Evolutionary conservation across 2,113 vertebrate genomes (phyloP).

Genomic region (Turnix velox): DNA sequence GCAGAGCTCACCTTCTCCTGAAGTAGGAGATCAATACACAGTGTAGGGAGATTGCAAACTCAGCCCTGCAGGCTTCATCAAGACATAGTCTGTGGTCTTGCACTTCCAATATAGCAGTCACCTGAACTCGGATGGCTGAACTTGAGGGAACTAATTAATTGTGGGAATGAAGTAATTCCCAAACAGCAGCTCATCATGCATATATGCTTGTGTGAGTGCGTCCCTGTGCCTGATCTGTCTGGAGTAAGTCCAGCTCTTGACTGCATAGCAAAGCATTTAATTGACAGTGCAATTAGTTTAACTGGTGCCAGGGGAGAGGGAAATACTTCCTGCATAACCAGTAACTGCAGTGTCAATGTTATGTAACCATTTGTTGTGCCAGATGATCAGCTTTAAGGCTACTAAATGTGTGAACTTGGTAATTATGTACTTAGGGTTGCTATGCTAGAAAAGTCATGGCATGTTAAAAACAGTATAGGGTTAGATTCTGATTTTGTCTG

Average conservation of each 20-base stretch:
- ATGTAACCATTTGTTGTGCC: background rate
- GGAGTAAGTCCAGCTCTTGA: background rate
- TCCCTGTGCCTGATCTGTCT: background rate
- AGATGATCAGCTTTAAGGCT: background rate
- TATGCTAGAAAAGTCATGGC: background rate
- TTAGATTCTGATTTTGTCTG: background rate
- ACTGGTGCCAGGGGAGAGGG: background rate
- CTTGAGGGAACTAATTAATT: background rate
- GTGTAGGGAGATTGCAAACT: background rate
- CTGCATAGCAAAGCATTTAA: background rate
- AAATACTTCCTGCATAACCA: background rate
- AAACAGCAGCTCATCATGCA: background rate
- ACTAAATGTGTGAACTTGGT: background rate
- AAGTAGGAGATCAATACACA: background rate
- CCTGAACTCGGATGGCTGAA: background rate
- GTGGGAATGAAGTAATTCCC: background rate
- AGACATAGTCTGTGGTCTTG: rapidly evolving
- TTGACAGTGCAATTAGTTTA: background rate
- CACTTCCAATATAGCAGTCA: background rate
- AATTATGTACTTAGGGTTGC: background rate
- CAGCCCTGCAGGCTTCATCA: background rate
- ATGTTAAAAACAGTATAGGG: background rate
- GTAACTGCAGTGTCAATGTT: background rate
- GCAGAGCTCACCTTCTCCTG: background rate
- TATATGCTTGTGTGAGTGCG: rapidly evolving